phyloP scores from a whole-genome alignment of 2,888 invertebrate genomes.

The Pterobdella sp. region DNA sequence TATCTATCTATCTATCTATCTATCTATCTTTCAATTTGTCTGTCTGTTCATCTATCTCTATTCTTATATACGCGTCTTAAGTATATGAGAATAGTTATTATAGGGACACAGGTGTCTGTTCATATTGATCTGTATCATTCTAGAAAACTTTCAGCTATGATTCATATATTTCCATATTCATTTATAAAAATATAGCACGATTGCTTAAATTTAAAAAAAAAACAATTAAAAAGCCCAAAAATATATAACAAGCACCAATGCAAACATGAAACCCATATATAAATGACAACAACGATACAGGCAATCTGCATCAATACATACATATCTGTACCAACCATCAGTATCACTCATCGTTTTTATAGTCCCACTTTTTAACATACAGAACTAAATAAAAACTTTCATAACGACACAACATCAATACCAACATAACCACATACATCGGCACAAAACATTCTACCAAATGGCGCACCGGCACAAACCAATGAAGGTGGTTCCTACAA shows the following conservation, averaged over 20 bases:
- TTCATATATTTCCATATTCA: background rate
- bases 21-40: no score
- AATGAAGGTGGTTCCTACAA: conserved; percentile 46
- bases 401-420: background rate
- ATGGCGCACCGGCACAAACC: background rate
- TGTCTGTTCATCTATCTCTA: no score
- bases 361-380: no score
- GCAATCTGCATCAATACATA: background rate
- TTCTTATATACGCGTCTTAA: no score
- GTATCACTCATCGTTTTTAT: no score
- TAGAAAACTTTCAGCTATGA: background rate
- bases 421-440: background rate
- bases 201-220: background rate
- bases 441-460: background rate
- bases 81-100: no score
- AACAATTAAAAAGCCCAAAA: background rate
- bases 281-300: background rate
- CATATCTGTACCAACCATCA: background rate
- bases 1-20: no score
- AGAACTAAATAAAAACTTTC: no score
- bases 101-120: no score
- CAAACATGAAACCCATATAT: background rate
- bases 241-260: background rate
- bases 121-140: no score
- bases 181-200: background rate